Conservation (phyloP, 2,888 invertebrate species). For the Sisyra terminalis region DNA sequence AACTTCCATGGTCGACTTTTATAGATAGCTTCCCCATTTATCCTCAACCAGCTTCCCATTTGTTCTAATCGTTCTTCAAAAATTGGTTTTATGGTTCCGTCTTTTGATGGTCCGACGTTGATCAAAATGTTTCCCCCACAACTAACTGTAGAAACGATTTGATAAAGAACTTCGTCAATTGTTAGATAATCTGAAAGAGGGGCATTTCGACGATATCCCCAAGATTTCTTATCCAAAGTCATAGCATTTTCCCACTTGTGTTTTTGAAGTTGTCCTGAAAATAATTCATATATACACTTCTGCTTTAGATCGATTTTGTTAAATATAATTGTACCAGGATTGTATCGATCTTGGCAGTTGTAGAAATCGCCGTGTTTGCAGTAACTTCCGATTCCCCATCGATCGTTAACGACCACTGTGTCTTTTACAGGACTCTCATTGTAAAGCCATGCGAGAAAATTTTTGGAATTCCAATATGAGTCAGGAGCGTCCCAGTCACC, state of each 20-base stretch:
- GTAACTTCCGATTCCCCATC: slow-evolving; percentile 63
- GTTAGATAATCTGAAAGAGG: slow-evolving; percentile 43
- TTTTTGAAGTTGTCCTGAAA: slow-evolving; percentile 32
- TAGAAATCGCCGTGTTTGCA: slow-evolving; percentile 77
- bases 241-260: slow-evolving; percentile 91
- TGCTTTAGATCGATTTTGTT: neutral
- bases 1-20: too few relatives aligned
- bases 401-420: slow-evolving; percentile 73
- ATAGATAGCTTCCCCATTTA: too few relatives aligned
- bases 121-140: slow-evolving; percentile 69
- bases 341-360: slow-evolving; percentile 64
- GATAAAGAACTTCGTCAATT: slow-evolving; percentile 42
- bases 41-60: too few relatives aligned
- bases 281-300: too few relatives aligned
- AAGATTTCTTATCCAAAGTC: slow-evolving; percentile 65
- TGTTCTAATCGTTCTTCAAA: slow-evolving; percentile 48
- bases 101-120: slow-evolving; percentile 81
- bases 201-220: slow-evolving; percentile 64
- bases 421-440: slow-evolving; percentile 73
- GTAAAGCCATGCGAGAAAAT: slow-evolving; percentile 73
- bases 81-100: slow-evolving; percentile 71
- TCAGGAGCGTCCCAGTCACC: slow-evolving; percentile 80
- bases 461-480: slow-evolving; percentile 61
- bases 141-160: slow-evolving; percentile 53
- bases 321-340: slow-evolving; percentile 35